Base-by-base conservation (phyloP, 2,888 invertebrate species). In the Leptogaster cylindrica region DNA sequence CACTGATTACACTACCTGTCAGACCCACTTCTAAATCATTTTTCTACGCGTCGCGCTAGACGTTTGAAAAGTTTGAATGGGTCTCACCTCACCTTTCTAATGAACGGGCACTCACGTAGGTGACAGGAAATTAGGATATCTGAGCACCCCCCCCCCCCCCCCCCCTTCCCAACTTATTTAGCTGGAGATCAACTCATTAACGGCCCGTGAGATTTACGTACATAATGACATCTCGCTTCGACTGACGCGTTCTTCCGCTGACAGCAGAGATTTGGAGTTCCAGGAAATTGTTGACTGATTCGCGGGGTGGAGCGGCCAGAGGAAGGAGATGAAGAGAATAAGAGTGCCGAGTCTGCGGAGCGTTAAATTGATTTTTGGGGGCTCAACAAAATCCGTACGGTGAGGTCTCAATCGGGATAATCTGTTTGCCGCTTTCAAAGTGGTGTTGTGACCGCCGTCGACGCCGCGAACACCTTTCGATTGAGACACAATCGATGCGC, bases 301-400 rank as follows among this genome's bases (percentile, higher is more conserved):
- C 36, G 16, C 61, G 7, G 3, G 4, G 16, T 8, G 16, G 23
- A 28, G 16, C 12, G 41, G 51, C 28, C n/a, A n/a, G n/a, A n/a
- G n/a, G n/a, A n/a, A n/a, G n/a, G n/a, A n/a, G n/a, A n/a, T 28
- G 12, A 25, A 14, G 28, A 18, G 44, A 27, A 36, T 25, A 51
- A 65, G 52, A 31, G 41, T 52, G 33, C 31, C 51, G 27, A 65
- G 52, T 65, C 65, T 51, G n/a, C 25, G 23, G 51, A 65, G 27
- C 65, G 65, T 65, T 52, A 65, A 65, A 65, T 65, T 65, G 65
- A 65, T 65, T 65, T n/a, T 61, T 61, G 61, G 61, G 61, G 51
- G 27, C 31, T 16, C 23, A 41, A 14, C 36, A 55, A 23, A 12
- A 4, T 20, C 16, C 28, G 52, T 8, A 10, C 50, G 18, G 27